These are phyloP conservation scores for Platycercus adscitus DNA, from an alignment of 2,113 vertebrate species.

Conservation along the genomic window DNA sequence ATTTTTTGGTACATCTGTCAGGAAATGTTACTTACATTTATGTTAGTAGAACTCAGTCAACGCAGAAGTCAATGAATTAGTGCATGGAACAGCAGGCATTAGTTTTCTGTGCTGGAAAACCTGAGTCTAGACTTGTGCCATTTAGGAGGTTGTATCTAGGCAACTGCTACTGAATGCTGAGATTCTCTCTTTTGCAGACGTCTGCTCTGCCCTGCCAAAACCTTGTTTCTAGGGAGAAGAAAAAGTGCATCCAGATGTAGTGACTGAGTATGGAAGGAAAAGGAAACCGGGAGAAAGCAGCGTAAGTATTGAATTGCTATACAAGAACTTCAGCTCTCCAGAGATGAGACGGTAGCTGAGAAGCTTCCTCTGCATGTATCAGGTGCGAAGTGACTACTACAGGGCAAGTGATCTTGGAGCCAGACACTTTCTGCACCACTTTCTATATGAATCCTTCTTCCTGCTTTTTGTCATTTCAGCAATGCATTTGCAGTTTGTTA, in stretches of 20 bases:
- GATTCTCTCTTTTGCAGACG: background rate
- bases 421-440: background rate
- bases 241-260: conserved; percentile 2
- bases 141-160: conserved; percentile 5
- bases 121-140: background rate
- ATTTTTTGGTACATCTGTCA: background rate
- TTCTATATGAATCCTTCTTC: background rate
- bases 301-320: background rate
- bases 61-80: background rate
- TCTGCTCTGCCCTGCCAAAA: background rate
- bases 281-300: background rate
- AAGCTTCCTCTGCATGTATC: rapidly evolving
- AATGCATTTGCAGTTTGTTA: background rate
- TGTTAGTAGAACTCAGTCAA: background rate
- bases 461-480: background rate
- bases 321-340: background rate
- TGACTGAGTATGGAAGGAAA: background rate
- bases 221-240: background rate
- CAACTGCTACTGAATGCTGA: background rate
- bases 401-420: background rate
- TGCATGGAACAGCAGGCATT: background rate
- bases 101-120: background rate
- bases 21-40: background rate
- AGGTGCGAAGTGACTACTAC: background rate
- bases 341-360: background rate